phyloP scores from a whole-genome alignment of 2,888 invertebrate species.

The Platycheirus albimanus region DNA sequence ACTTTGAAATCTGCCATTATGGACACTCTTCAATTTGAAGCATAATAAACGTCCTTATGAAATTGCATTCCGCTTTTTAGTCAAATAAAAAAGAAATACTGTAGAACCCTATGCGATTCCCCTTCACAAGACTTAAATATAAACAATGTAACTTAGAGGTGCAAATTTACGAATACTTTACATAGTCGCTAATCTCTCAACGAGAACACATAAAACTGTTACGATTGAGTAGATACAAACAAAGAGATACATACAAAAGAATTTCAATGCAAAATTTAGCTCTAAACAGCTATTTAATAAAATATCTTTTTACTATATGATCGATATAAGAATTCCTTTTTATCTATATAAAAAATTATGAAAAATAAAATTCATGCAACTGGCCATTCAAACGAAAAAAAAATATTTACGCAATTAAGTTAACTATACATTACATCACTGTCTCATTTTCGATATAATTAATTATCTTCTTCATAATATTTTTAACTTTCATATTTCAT shows the following conservation, averaged over 20 bases:
- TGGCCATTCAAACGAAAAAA: slow-evolving; percentile 61
- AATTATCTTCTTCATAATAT: slow-evolving; percentile 23
- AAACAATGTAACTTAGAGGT: not conserved
- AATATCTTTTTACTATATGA: slow-evolving; percentile 23
- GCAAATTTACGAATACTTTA: not conserved
- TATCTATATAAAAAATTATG: not conserved
- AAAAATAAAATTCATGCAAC: slow-evolving; percentile 63
- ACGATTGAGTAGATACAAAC: not conserved
- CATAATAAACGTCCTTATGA: too few relatives aligned
- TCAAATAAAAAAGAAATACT: too few relatives aligned
- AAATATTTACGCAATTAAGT: slow-evolving; percentile 34
- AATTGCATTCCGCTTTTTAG: too few relatives aligned
- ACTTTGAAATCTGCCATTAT: too few relatives aligned
- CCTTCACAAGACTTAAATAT: too few relatives aligned
- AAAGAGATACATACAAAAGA: slow-evolving; percentile 3
- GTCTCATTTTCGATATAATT: slow-evolving; percentile 43
- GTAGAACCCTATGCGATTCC: too few relatives aligned
- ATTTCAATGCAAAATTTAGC: slow-evolving; percentile 22
- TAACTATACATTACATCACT: slow-evolving; percentile 65
- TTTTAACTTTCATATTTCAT: slow-evolving; percentile 53
- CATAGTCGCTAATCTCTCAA: not conserved
- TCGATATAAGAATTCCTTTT: slow-evolving; percentile 5
- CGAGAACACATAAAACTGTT: not conserved
- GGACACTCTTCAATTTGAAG: too few relatives aligned
- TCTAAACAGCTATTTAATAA: slow-evolving; percentile 34